phyloP scores from a whole-genome alignment of 2,113 vertebrate genomes.

The Pristiophorus japonicus region DNA sequence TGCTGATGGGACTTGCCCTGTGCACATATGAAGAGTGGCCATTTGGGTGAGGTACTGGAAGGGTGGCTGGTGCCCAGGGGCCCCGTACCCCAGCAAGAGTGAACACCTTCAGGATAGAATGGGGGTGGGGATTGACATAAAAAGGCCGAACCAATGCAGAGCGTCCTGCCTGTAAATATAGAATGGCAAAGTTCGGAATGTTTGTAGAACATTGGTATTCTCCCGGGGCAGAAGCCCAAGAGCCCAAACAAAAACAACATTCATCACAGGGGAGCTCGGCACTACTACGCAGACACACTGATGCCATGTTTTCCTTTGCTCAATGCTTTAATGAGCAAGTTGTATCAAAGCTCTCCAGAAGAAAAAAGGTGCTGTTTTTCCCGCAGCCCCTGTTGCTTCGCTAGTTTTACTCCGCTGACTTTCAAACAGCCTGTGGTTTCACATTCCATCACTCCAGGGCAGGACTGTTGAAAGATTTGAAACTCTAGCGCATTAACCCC shows the following conservation, averaged over 20 bases:
- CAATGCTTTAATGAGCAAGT: background rate
- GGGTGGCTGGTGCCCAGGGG: background rate
- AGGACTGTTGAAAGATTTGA: background rate
- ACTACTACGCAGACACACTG: background rate
- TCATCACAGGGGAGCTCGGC: background rate
- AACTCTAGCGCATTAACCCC: background rate
- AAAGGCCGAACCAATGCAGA: too few relatives aligned
- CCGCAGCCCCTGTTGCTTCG: background rate
- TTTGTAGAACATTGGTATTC: background rate
- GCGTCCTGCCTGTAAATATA: background rate
- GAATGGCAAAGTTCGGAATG: background rate
- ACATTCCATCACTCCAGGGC: background rate
- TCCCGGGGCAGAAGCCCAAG: background rate
- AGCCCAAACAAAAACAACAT: background rate
- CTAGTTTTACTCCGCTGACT: background rate
- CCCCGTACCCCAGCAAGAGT: background rate
- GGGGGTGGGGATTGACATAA: background rate
- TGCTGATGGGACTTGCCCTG: background rate
- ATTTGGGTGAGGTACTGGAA: background rate
- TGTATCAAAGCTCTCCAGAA: background rate
- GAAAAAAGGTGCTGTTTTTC: background rate
- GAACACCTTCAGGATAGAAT: background rate
- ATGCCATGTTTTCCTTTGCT: background rate
- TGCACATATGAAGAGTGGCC: background rate
- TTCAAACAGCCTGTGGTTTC: background rate